Evolutionary conservation across 1,140 invertebrate genomes (phyloP), one percentile per base, ranked within the genome.

Genomic region (Polyergus mexicanus): DNA sequence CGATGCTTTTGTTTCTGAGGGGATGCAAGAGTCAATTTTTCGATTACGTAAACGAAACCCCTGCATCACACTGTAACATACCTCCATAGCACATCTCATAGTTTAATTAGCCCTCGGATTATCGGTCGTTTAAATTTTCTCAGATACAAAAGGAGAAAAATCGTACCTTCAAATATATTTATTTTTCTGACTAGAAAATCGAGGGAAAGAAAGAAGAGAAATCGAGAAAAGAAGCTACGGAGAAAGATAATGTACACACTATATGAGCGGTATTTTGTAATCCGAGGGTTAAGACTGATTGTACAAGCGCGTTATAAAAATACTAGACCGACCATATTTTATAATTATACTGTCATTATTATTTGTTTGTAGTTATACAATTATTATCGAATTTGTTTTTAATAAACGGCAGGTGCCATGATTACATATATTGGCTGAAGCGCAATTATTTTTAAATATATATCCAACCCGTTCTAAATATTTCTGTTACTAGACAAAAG

Each of bases 351-450:
- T 90, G 85, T 91, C 85, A 91, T 90, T 84, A 88, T 87, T 93
- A 93, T 91, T 91, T 93, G 90, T 93, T 93, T 92, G 88, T 93
- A 93, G 93, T 94, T 92, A 83, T 83, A 93, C 81, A 74, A 91
- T 92, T 92, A 92, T 83, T 93, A 92, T 91, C 84, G 87, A 92
- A 93, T 93, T 92, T 93, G 92, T 94, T 94, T 93, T 92, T 92
- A 93, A 93, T 94, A 94, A 93, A 93, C 91, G 93, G 93, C 92
- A 92, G 89, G 93, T 94, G 93, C 93, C 93, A 94, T 94, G 93
- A 94, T 92, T 93, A 92, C 87, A 86, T 90, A 89, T 78, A 65
- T 44, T 10, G 11, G 8, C 28, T 72, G 16, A 22, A 44, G n/a
- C 38, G 35, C 11, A 3, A 32, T 71, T 19, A 35, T 60, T 35